phyloP scores from a whole-genome alignment of 2,113 vertebrate species.

The Hepsetus odoe region DNA sequence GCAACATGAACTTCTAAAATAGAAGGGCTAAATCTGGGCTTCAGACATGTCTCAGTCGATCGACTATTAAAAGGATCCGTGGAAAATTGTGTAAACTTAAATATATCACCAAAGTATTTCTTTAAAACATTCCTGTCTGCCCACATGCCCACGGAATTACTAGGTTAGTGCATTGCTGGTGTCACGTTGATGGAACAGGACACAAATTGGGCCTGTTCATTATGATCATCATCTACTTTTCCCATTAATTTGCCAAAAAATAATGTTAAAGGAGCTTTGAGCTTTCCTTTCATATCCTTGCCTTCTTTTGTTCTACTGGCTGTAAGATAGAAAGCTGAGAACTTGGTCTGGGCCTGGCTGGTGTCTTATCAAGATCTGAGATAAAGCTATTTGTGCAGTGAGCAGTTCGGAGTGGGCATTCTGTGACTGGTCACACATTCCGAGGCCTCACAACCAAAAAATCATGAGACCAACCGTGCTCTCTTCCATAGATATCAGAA shows the following conservation, averaged over 20 bases:
- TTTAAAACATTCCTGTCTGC: not conserved
- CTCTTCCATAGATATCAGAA: not conserved
- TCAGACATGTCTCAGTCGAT: too few species aligned
- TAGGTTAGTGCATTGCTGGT: not conserved
- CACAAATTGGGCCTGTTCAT: not conserved
- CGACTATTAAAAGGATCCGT: too few species aligned
- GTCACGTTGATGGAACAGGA: not conserved
- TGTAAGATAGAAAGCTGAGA: slow-evolving; percentile 38
- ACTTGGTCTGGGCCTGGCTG: slow-evolving; percentile 45
- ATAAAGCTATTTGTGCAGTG: slow-evolving; percentile 59
- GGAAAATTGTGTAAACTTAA: too few species aligned
- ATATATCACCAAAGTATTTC: too few species aligned
- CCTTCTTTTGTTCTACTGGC: not conserved
- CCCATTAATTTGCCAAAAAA: not conserved
- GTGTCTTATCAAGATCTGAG: slow-evolving; percentile 62
- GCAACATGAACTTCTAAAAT: too few species aligned
- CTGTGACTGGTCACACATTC: slow-evolving; percentile 17
- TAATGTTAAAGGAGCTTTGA: not conserved
- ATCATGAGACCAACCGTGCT: not conserved
- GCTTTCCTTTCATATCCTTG: not conserved
- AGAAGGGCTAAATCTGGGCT: too few species aligned
- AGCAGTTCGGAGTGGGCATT: slow-evolving; percentile 41
- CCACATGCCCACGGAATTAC: not conserved
- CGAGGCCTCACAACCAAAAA: not conserved
- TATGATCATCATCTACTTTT: not conserved